phyloP scores from a whole-genome alignment of 2,797 vertebrate species.

The Rhabdophis nuchalis region DNA sequence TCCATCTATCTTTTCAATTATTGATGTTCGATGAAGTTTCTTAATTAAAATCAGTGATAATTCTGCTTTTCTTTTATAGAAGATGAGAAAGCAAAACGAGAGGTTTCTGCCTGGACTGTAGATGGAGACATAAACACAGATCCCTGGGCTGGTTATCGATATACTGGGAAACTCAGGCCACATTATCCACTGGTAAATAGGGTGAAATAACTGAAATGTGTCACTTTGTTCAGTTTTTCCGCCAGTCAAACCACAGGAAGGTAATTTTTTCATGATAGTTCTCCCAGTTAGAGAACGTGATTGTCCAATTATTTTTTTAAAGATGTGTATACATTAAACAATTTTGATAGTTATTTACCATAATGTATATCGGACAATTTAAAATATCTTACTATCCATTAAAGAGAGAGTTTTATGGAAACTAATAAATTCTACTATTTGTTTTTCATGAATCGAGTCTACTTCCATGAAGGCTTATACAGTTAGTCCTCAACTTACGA shows the following conservation, averaged over 20 bases:
- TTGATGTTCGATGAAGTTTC: background rate
- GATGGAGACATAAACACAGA: conserved; percentile 92
- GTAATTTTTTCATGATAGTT: background rate
- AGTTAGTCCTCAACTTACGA: too few species aligned
- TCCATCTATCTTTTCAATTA: background rate
- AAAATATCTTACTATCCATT: background rate
- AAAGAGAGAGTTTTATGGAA: background rate
- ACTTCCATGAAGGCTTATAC: background rate
- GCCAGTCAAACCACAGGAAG: background rate
- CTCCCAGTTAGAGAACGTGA: background rate
- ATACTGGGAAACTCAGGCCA: conserved; percentile 91
- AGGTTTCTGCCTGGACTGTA: conserved; percentile 80
- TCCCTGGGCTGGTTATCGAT: conserved; percentile 95
- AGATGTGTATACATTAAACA: background rate
- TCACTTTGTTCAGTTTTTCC: background rate
- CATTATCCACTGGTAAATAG: conserved; percentile 91
- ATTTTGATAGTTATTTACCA: background rate
- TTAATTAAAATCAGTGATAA: background rate
- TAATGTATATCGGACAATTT: background rate
- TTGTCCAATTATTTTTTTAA: background rate
- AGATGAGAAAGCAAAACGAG: conserved; percentile 88
- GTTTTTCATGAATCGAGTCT: background rate
- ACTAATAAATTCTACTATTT: background rate
- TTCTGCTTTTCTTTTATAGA: conserved; percentile 67
- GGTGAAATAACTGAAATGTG: background rate